phyloP scores from a whole-genome alignment of 2,888 invertebrate genomes.

The Boloria selene region DNA sequence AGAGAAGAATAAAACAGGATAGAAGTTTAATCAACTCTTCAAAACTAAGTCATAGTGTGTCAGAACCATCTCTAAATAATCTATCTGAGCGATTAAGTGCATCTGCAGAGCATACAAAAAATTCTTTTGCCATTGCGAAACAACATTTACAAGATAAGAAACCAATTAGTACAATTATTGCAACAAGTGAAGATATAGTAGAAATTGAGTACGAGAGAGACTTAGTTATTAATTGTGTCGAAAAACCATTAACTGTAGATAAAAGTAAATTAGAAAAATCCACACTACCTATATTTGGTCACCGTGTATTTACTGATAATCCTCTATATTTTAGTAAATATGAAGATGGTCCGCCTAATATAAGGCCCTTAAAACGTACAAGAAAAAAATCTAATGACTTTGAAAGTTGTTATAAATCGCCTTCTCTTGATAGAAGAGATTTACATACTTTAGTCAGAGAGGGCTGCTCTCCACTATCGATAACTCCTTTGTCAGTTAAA shows the following conservation, averaged over 20 bases:
- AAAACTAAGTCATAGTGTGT: conserved; percentile 66
- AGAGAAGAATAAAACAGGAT: conserved; percentile 65
- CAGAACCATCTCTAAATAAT: conserved; percentile 70
- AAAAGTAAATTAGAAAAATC: conserved; percentile 61
- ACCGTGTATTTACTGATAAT: conserved; percentile 75
- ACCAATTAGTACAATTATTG: conserved; percentile 68
- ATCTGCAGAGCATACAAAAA: conserved; percentile 56
- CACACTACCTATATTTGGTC: conserved; percentile 76
- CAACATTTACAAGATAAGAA: conserved; percentile 45
- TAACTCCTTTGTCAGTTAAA: conserved; percentile 84
- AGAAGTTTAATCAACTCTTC: conserved; percentile 53
- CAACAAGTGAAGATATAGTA: conserved; percentile 75
- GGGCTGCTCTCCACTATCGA: conserved; percentile 75
- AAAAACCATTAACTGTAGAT: conserved; percentile 59
- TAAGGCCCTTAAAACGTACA: conserved; percentile 70
- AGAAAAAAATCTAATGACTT: conserved; percentile 76
- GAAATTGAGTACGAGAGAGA: conserved; percentile 82
- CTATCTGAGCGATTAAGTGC: conserved; percentile 66
- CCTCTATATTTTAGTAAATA: conserved; percentile 77
- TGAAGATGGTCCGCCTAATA: conserved; percentile 58
- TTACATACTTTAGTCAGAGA: conserved; percentile 68
- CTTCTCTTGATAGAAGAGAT: conserved; percentile 72
- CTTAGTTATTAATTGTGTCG: conserved; percentile 69
- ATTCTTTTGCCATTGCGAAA: conserved; percentile 56
- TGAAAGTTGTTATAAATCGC: conserved; percentile 74